Base-by-base conservation (phyloP, 2,888 invertebrate species). In the Campoplex nolae region DNA sequence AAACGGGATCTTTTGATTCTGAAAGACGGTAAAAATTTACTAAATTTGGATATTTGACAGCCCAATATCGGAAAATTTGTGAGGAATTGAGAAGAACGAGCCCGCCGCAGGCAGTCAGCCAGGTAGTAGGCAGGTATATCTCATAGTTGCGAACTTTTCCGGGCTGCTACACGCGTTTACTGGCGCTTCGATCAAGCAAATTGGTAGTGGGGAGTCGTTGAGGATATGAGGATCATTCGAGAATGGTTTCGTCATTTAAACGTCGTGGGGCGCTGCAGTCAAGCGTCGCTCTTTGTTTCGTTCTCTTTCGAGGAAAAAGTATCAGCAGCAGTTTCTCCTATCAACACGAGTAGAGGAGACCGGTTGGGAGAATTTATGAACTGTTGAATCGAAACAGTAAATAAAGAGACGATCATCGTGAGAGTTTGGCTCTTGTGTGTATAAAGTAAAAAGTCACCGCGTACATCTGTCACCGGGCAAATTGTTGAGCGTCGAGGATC, bases 281-380 rank as follows among this genome's bases (percentile, higher is more conserved):
- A 91, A 89, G 93, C 93, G 93, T 93, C 93, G 93, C 93, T 93
- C 93, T 93, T 93, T 93, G 93, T 93, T 93, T 93, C 93, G 89
- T 88, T 90, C 86, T 90, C 86, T 82, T 88, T 13, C 88, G 87
- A 90, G 86, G 87, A 83, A 81, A 80, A 90, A 91, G 90, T 88
- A 89, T 89, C 83, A 89, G 88, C 90, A 87, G 86, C 38, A 90
- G 88, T 75, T 18, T 74, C 67, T 58, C 56, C 62, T 51, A 51
- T 45, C 18, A 45, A 80, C 48, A 48, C 48, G 70, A 42, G 58
- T 18, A 38, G 58, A 58, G 42, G 32, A 89, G 90, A 89, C 90
- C 92, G 91, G 90, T 89, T 87, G 88, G 88, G 88, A 91, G 90
- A 89, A 85, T 85, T 76, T 80, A 80, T 76, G 51, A 65, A 68